These are phyloP conservation scores for Mesaphorura yosii DNA, from an alignment of 1,140 invertebrate genomes.

Conservation along the genomic window DNA sequence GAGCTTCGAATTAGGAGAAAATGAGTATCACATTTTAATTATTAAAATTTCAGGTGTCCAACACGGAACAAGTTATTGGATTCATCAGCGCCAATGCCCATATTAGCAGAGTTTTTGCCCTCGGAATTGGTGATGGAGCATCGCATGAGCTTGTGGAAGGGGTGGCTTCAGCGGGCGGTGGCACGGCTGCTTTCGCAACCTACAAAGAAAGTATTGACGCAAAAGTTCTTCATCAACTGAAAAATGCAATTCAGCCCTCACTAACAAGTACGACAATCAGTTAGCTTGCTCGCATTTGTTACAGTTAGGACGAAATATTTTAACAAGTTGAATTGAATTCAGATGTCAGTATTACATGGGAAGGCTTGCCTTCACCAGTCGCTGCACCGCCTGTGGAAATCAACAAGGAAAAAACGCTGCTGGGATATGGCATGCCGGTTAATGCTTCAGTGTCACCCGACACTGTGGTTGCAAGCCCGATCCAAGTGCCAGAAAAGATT, in stretches of 20 bases:
- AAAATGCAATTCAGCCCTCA: slow-evolving; percentile 36
- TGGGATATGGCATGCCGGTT: slow-evolving; percentile 23
- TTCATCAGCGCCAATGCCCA: slow-evolving; percentile 33
- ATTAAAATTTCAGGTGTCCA: slow-evolving; percentile 28
- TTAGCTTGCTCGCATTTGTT: slow-evolving; percentile 2
- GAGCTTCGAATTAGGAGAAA: no score
- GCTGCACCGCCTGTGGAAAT: background rate
- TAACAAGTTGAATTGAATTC: background rate
- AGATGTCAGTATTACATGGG: slow-evolving; percentile 15
- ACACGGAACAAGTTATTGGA: slow-evolving; percentile 33
- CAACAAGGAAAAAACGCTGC: slow-evolving; percentile 22
- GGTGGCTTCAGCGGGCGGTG: slow-evolving; percentile 35
- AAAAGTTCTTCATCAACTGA: slow-evolving; percentile 35
- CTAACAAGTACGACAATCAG: slow-evolving; percentile 32
- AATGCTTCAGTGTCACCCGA: background rate
- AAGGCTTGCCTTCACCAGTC: background rate
- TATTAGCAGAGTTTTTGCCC: slow-evolving; percentile 34
- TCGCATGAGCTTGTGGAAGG: slow-evolving; percentile 36
- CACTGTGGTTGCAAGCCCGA: background rate
- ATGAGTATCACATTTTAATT: slow-evolving; percentile 1
- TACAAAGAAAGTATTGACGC: slow-evolving; percentile 34
- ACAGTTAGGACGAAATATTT: slow-evolving; percentile 3
- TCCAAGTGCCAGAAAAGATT: slow-evolving; percentile 19
- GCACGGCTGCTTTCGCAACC: slow-evolving; percentile 35
- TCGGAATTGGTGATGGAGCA: slow-evolving; percentile 36